Evolutionary conservation across 1,140 invertebrate species (phyloP).

Genomic region (Pygmarrhopalites habei): DNA sequence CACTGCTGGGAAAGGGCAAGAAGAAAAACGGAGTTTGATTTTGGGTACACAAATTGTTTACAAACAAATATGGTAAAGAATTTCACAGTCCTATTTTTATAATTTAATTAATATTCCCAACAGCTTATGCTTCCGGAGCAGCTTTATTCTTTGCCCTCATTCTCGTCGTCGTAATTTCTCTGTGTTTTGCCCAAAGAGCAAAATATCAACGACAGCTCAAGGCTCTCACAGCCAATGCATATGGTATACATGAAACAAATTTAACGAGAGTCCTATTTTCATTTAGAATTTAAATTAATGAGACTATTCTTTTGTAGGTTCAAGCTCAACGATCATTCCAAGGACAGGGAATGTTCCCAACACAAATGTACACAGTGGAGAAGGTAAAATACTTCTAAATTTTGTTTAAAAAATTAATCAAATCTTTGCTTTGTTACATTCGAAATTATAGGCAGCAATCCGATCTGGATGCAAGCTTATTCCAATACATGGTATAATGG

Average conservation of each 20-base stretch:
- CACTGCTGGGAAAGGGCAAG: constrained; percentile 50
- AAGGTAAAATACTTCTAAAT: too few relatives aligned
- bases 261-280: neutral
- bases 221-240: constrained; percentile 85
- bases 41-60: too few relatives aligned
- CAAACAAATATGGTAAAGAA: too few relatives aligned
- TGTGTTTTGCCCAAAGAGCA: constrained; percentile 73
- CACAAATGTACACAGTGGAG: constrained; percentile 86
- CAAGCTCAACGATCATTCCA: constrained; percentile 55
- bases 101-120: too few relatives aligned
- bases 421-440: too few relatives aligned
- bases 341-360: constrained; percentile 68
- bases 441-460: too few relatives aligned
- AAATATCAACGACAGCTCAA: constrained; percentile 80
- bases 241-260: constrained; percentile 62
- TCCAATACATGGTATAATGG: constrained; percentile 92
- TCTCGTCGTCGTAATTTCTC: constrained; percentile 64
- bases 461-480: constrained; percentile 89
- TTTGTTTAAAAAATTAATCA: too few relatives aligned
- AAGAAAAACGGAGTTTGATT: constrained; percentile 50
- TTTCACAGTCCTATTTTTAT: too few relatives aligned
- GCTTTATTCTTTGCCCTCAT: constrained; percentile 69
- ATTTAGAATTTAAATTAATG: constrained; percentile 3
- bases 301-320: constrained; percentile 46
- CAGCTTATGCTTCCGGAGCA: constrained; percentile 70